phyloP scores from a whole-genome alignment of 2,113 vertebrate species.

The Gymnogyps californianus region DNA sequence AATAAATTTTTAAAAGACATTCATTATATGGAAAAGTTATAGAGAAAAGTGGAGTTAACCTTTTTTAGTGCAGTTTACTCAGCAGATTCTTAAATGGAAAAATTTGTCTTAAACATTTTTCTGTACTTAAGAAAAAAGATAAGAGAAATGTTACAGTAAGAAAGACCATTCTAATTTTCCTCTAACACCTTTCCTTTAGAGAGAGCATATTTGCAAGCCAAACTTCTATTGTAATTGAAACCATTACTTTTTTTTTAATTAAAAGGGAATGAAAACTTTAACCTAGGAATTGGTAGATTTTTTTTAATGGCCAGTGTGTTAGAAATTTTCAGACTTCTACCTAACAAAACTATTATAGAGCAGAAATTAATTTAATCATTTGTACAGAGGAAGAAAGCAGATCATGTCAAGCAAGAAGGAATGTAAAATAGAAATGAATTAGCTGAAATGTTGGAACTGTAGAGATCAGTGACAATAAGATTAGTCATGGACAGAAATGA shows the following conservation, averaged over 20 bases:
- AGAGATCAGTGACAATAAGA: background rate
- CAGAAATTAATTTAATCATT: background rate
- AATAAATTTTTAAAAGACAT: background rate
- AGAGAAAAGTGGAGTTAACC: background rate
- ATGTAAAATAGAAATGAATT: background rate
- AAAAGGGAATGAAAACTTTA: background rate
- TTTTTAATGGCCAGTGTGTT: accelerated
- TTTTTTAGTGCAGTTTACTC: background rate
- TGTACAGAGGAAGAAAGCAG: background rate
- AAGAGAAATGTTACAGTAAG: background rate
- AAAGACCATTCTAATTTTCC: background rate
- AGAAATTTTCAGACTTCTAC: background rate
- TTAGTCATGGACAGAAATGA: background rate
- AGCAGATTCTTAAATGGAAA: background rate
- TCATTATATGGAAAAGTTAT: background rate
- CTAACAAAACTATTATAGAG: background rate
- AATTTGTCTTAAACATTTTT: background rate
- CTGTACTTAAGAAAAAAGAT: background rate
- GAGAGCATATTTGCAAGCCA: background rate
- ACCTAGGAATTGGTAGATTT: background rate
- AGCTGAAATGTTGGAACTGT: background rate
- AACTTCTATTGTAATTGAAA: background rate
- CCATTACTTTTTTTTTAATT: background rate
- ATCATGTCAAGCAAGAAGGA: background rate
- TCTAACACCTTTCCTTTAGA: background rate